Evolutionary conservation across 2,888 invertebrate genomes (phyloP).

Genomic region (Drosophila meridiana): DNA sequence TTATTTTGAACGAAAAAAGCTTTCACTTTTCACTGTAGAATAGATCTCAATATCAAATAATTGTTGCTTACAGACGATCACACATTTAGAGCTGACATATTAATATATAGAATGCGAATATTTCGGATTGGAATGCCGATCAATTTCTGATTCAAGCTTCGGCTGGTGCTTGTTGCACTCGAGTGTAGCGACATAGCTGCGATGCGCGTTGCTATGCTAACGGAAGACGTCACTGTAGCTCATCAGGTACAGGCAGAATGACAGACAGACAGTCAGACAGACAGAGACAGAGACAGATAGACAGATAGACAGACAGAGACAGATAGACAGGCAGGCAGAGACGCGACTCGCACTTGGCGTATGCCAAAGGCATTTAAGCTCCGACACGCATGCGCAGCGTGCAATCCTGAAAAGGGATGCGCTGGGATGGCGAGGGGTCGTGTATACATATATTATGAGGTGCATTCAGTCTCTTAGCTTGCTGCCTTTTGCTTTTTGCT

Average conservation of each 20-base stretch:
- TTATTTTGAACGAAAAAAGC: too few relatives aligned
- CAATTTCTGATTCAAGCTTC: neutral
- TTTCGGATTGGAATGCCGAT: too few relatives aligned
- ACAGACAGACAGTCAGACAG: neutral
- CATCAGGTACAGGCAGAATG: slow-evolving; percentile 8
- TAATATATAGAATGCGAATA: neutral
- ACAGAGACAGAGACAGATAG: neutral
- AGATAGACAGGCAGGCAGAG: slow-evolving; percentile 25
- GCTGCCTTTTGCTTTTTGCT: neutral
- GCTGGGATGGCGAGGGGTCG: slow-evolving; percentile 22
- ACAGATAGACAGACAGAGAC: neutral
- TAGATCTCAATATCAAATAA: neutral
- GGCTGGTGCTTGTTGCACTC: neutral
- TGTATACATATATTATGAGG: slow-evolving; percentile 19
- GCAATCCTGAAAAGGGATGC: slow-evolving; percentile 52
- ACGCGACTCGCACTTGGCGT: slow-evolving; percentile 66
- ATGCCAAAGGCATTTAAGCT: slow-evolving; percentile 73
- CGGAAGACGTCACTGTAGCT: slow-evolving; percentile 32
- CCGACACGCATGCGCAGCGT: slow-evolving; percentile 63
- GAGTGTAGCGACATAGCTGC: slow-evolving; percentile 20
- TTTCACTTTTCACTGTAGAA: neutral
- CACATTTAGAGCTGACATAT: neutral
- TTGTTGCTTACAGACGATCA: neutral
- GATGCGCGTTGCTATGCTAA: slow-evolving; percentile 8
- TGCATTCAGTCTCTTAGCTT: slow-evolving; percentile 32